phyloP scores from a whole-genome alignment of 2,113 vertebrate species.

The Corydoras maculifer region DNA sequence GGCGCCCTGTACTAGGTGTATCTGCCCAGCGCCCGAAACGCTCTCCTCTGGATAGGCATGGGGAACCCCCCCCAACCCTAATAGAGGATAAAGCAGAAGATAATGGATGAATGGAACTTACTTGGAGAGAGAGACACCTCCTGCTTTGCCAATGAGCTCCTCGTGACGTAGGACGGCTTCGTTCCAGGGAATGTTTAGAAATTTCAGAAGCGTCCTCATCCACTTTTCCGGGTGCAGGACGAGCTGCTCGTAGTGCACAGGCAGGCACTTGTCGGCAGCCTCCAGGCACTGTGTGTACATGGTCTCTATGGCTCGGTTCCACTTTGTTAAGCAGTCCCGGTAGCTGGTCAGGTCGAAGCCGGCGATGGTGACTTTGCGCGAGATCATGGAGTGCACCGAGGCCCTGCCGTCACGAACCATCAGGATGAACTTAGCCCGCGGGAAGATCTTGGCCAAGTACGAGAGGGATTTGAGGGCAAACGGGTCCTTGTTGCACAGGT shows the following conservation, averaged over 20 bases:
- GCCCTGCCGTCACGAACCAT: constrained; percentile 93
- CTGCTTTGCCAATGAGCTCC: constrained; percentile 94
- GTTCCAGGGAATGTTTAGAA: constrained; percentile 87
- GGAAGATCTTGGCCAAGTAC: constrained; percentile 91
- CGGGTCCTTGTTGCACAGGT: constrained; percentile 95
- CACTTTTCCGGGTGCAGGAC: constrained; percentile 91
- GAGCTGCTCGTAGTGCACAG: constrained; percentile 88
- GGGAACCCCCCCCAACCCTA: too few relatives aligned
- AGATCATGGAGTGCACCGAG: constrained; percentile 96
- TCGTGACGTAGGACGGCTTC: constrained; percentile 92
- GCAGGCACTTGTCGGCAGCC: constrained; percentile 79
- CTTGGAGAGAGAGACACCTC: constrained; percentile 96
- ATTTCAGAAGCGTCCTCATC: constrained; percentile 89
- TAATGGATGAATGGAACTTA: constrained; percentile 62
- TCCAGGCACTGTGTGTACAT: constrained; percentile 97
- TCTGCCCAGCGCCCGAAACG: too few relatives aligned
- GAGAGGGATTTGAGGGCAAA: constrained; percentile 92
- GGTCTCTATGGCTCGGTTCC: constrained; percentile 95
- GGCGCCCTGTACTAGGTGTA: too few relatives aligned
- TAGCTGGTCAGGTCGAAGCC: constrained; percentile 95
- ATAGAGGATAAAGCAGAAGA: too few relatives aligned
- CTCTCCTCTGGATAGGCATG: too few relatives aligned
- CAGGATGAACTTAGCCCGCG: constrained; percentile 88
- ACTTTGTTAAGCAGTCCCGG: constrained; percentile 93
- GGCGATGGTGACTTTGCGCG: constrained; percentile 92